Percentiles rank a stretch among this genome's conserved stretches.
Conservation (phyloP, 2,888 invertebrate species). For the Zonitis immaculata region DNA sequence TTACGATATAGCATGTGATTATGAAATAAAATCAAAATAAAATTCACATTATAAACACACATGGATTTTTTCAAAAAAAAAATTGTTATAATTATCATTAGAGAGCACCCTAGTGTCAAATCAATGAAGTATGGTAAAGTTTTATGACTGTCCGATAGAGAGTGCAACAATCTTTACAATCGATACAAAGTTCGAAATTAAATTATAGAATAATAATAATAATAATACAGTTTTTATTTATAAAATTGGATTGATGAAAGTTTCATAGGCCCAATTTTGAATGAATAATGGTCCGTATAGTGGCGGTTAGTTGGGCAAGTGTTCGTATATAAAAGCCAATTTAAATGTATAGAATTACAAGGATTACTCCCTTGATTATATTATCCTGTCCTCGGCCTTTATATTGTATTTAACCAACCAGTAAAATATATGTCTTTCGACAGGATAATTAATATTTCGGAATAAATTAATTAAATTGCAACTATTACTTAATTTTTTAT, state of each 20-base stretch:
- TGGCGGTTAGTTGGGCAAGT: constrained; percentile 30
- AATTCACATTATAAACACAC: not conserved
- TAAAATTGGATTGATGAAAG: not conserved
- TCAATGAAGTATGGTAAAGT: not conserved
- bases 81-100: not conserved
- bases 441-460: constrained; percentile 34
- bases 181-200: too few relatives aligned
- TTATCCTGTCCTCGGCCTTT: constrained; percentile 43
- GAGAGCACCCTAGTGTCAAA: not conserved
- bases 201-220: too few relatives aligned
- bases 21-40: not conserved
- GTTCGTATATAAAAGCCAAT: constrained; percentile 43
- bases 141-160: not conserved
- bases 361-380: constrained; percentile 45
- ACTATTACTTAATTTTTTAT: too few relatives aligned
- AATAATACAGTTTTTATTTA: not conserved
- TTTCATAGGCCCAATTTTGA: not conserved
- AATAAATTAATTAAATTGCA: constrained; percentile 8
- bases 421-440: constrained; percentile 45
- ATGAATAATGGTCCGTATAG: not conserved
- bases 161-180: not conserved
- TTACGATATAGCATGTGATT: constrained; percentile 29
- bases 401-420: constrained; percentile 39
- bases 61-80: not conserved
- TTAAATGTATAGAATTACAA: constrained; percentile 50